phyloP scores from a whole-genome alignment of 2,888 invertebrate genomes.

The Thecocarcelia acutangulata region DNA sequence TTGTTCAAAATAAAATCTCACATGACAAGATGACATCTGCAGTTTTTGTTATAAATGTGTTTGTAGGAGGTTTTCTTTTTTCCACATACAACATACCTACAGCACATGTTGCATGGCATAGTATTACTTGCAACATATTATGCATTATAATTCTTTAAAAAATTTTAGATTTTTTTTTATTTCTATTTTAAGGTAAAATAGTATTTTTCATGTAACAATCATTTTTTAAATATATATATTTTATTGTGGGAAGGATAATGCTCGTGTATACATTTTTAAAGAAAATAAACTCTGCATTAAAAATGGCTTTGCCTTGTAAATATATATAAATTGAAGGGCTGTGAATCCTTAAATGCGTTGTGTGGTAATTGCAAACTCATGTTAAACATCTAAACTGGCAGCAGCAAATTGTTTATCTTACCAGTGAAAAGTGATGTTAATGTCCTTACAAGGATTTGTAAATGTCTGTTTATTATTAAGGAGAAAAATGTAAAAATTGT shows the following conservation, averaged over 20 bases:
- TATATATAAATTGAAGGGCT: background rate
- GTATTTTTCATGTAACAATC: constrained; percentile 39
- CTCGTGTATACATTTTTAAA: background rate
- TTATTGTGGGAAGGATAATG: constrained; percentile 35
- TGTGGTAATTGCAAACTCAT: constrained; percentile 62
- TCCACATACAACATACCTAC: constrained; percentile 7
- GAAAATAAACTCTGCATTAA: constrained; percentile 12
- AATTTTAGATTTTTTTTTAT: background rate
- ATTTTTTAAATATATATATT: constrained; percentile 34
- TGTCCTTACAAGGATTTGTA: constrained; percentile 27
- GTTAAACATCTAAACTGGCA: constrained; percentile 23
- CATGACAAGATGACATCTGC: constrained; percentile 63
- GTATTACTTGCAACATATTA: constrained; percentile 46
- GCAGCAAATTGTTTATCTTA: background rate
- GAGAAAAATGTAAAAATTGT: background rate
- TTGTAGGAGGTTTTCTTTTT: background rate
- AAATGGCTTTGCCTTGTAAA: constrained; percentile 12
- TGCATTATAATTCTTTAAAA: constrained; percentile 17
- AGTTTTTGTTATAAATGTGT: constrained; percentile 42
- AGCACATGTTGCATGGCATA: constrained; percentile 60
- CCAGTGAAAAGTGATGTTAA: background rate
- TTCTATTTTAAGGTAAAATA: constrained; percentile 36
- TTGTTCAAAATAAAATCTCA: constrained; percentile 42
- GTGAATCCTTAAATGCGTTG: background rate
- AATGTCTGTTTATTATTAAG: constrained; percentile 27